Evolutionary conservation across 2,113 vertebrate genomes (phyloP).

Genomic region (Rhabdomys dilectus): DNA sequence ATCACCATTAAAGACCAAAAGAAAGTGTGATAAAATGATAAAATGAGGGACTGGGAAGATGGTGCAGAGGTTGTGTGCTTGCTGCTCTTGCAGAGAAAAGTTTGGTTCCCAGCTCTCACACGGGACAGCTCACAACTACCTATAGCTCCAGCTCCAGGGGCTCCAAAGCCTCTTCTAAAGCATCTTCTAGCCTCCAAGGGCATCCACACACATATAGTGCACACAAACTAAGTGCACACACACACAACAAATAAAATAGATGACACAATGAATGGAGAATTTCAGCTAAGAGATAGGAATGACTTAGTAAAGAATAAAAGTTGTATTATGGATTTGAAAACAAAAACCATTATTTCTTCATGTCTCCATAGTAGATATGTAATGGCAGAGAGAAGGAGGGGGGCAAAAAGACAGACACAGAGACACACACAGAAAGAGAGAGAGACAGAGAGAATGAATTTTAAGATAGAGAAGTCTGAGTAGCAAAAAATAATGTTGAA

Average conservation of each 20-base stretch:
- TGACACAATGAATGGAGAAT: not conserved
- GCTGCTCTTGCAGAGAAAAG: too few relatives aligned
- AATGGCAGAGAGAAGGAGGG: not conserved
- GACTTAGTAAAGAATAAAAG: not conserved
- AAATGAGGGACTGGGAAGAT: not conserved
- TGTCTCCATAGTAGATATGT: not conserved
- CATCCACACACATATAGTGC: not conserved
- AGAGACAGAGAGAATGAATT: not conserved
- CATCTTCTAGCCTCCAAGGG: not conserved
- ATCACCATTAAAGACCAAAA: slow-evolving; percentile 1
- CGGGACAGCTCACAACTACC: not conserved
- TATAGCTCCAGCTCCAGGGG: not conserved
- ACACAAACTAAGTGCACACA: not conserved
- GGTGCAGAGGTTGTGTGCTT: not conserved
- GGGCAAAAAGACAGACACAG: too few relatives aligned
- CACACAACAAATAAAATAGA: not conserved
- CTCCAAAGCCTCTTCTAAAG: not conserved
- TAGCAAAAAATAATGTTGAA: not conserved
- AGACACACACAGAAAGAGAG: not conserved
- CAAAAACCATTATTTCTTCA: not conserved
- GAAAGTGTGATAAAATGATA: not conserved
- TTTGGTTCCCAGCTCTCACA: not conserved
- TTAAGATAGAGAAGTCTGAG: not conserved
- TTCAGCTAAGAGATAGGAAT: not conserved
- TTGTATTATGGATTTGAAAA: slow-evolving; percentile 23